Conservation (phyloP, 2,888 invertebrate genomes). For the Orgyia antiqua region DNA sequence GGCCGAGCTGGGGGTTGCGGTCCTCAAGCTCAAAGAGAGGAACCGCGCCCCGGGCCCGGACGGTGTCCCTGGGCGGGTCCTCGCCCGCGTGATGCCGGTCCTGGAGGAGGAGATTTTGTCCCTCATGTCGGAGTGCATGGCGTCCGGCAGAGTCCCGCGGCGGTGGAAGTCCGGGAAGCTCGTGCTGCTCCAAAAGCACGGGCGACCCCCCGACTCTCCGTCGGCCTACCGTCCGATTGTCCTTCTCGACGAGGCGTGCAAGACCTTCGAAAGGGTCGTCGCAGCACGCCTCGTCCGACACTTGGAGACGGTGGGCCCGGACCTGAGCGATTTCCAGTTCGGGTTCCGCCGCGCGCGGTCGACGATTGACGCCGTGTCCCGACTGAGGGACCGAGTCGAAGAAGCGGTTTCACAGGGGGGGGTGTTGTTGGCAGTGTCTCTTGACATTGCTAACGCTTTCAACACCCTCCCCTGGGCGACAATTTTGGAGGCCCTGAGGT, state of each 20-base stretch:
- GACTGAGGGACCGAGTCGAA: slow-evolving; percentile 1
- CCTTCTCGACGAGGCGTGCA: slow-evolving; percentile 9
- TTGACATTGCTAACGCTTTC: slow-evolving; percentile 21
- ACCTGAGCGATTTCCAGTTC: slow-evolving; percentile 3
- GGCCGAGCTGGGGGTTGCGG: slow-evolving; percentile 2
- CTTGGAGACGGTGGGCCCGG: slow-evolving; percentile 6
- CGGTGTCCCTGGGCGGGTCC: neutral
- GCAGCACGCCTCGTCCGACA: slow-evolving; percentile 6
- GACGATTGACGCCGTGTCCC: slow-evolving; percentile 7
- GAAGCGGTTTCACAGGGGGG: slow-evolving; percentile 8
- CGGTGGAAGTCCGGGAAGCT: slow-evolving; percentile 5
- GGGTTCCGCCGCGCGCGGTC: slow-evolving; percentile 10
- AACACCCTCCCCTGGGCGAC: slow-evolving; percentile 13
- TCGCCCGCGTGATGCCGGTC: neutral
- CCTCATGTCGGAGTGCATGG: neutral
- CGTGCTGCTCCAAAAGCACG: slow-evolving; percentile 7
- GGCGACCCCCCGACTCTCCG: slow-evolving; percentile 5
- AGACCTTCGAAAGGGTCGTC: slow-evolving; percentile 6
- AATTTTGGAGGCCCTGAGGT: slow-evolving; percentile 12
- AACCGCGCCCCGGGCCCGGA: slow-evolving; percentile 3
- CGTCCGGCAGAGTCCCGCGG: slow-evolving; percentile 2
- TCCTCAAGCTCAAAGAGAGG: neutral
- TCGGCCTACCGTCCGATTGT: slow-evolving; percentile 12
- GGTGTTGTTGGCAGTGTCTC: slow-evolving; percentile 14
- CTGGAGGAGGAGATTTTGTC: neutral